These are phyloP conservation scores for Pseudococcus jackbeardsleyi DNA, from an alignment of 2,888 invertebrate species.

Conservation along the genomic window DNA sequence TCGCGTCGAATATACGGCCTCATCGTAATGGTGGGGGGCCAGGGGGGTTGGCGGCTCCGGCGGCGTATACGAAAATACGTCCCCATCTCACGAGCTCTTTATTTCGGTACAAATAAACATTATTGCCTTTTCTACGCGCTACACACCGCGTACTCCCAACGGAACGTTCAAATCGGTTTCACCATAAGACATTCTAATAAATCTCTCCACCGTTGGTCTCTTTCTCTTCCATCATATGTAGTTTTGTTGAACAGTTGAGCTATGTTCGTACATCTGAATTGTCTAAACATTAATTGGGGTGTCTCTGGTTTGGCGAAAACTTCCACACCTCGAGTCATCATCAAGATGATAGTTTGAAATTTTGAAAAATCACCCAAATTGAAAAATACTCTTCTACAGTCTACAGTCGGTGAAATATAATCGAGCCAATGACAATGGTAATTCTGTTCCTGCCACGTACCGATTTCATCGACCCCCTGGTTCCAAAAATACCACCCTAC, in stretches of 20 bases:
- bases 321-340: background rate
- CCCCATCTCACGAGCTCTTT: background rate
- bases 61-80: constrained; percentile 14
- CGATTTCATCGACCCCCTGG: background rate
- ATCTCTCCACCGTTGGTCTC: background rate
- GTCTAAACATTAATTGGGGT: background rate
- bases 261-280: background rate
- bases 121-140: constrained; percentile 25
- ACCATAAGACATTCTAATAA: constrained; percentile 45
- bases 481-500: background rate
- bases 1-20: background rate
- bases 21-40: background rate
- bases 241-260: background rate
- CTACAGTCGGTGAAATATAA: background rate
- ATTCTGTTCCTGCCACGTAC: background rate
- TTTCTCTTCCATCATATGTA: background rate
- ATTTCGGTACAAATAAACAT: constrained; percentile 55
- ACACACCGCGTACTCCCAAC: constrained; percentile 18
- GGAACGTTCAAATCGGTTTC: constrained; percentile 53
- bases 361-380: constrained; percentile 1
- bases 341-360: background rate
- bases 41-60: too few species aligned
- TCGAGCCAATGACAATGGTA: background rate
- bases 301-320: background rate
- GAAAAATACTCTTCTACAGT: background rate